Evolutionary conservation across 53 echinoderm and acorn worm genomes (phyloP).

Genomic region (Luidia sarsii): DNA sequence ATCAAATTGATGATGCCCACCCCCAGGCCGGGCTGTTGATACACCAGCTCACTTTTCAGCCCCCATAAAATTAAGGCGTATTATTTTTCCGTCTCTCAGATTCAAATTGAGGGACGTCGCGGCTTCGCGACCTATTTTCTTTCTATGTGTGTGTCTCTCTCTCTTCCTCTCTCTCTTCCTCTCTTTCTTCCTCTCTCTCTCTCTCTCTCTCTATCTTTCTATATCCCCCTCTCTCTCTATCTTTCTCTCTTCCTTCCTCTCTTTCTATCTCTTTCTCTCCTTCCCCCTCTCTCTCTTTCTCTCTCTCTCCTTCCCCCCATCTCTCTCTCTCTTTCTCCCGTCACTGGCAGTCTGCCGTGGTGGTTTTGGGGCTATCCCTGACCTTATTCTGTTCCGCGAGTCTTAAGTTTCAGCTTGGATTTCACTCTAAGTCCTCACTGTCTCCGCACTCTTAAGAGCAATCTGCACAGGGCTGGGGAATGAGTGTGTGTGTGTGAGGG

Average conservation of each 20-base stretch:
- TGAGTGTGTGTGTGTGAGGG: too few relatives aligned
- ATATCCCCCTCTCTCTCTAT: too few relatives aligned
- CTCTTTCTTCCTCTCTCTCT: too few relatives aligned
- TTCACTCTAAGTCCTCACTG: constrained; percentile 42
- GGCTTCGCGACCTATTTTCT: constrained; percentile 36
- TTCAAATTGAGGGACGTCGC: constrained; percentile 22
- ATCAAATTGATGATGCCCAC: constrained; percentile 22
- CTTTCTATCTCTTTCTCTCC: too few relatives aligned
- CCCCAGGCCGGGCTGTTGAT: constrained; percentile 36
- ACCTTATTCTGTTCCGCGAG: constrained; percentile 40
- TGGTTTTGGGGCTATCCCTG: constrained; percentile 54
- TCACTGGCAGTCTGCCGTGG: background rate
- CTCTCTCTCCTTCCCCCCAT: too few relatives aligned
- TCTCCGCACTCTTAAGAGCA: constrained; percentile 45
- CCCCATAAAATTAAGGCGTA: constrained; percentile 43
- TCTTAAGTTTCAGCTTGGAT: constrained; percentile 54
- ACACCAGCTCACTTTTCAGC: constrained; percentile 17
- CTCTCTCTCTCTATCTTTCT: too few relatives aligned
- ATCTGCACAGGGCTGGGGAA: background rate
- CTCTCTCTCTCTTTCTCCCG: background rate
- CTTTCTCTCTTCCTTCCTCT: too few relatives aligned
- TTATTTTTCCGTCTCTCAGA: constrained; percentile 39
- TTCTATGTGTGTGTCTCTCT: too few relatives aligned
- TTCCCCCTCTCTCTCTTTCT: too few relatives aligned
- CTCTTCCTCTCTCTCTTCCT: too few relatives aligned